Conservation (phyloP, 1,140 invertebrate genomes). For the Parapsyche elsis region DNA sequence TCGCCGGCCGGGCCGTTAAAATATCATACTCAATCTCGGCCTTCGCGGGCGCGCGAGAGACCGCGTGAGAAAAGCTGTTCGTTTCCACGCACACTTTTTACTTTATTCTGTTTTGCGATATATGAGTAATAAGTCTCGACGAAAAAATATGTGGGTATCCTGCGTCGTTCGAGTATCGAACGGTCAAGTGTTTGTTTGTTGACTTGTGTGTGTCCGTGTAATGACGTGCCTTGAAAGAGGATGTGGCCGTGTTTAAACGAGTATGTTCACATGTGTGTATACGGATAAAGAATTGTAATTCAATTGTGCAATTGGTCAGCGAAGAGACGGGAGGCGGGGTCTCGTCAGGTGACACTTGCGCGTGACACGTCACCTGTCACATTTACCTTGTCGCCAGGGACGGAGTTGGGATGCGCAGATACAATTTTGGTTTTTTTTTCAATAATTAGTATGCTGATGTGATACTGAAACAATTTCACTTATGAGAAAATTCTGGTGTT, state of each 20-base stretch:
- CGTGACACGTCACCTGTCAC: constrained; percentile 20
- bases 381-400: not conserved
- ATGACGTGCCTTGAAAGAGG: not conserved
- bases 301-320: constrained; percentile 26
- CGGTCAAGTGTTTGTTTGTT: not conserved
- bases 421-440: no score
- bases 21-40: constrained; percentile 8
- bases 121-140: not conserved
- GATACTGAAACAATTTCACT: no score
- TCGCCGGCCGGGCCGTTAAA: constrained; percentile 19
- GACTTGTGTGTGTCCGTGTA: no score
- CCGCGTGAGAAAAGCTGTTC: not conserved
- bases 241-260: not conserved
- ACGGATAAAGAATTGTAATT: not conserved
- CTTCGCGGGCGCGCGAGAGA: not conserved
- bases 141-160: no score
- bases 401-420: not conserved
- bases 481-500: no score
- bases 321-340: constrained; percentile 9
- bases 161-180: not conserved
- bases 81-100: not conserved
- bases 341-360: constrained; percentile 29
- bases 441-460: no score
- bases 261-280: not conserved
- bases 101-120: not conserved